A percentile compares a stretch with the other conserved stretches of the same genome.
phyloP scores from a whole-genome alignment of 2,888 invertebrate species.

The Cantharis rustica region DNA sequence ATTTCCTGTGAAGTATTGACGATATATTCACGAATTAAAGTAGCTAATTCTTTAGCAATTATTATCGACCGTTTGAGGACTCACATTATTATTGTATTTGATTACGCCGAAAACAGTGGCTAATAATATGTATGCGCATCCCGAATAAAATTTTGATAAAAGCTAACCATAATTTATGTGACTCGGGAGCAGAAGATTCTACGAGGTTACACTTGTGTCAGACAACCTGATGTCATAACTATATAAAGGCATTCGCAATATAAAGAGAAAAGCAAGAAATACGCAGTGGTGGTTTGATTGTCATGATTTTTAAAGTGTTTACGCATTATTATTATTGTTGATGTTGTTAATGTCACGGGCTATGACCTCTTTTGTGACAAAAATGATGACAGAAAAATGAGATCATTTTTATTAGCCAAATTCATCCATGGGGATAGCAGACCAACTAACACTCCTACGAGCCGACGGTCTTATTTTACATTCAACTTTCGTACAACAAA shows the following conservation, averaged over 20 bases:
- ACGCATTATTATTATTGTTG: constrained; percentile 20
- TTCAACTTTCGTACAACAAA: not conserved
- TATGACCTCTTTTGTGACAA: constrained; percentile 29
- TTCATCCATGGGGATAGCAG: constrained; percentile 8
- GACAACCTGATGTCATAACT: constrained; percentile 27
- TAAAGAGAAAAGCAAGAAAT: constrained; percentile 18
- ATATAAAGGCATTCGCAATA: constrained; percentile 8
- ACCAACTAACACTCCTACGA: constrained; percentile 9
- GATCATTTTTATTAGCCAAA: constrained; percentile 29
- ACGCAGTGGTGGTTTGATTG: constrained; percentile 8
- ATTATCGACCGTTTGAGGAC: not conserved
- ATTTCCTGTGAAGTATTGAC: not conserved
- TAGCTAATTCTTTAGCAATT: not conserved
- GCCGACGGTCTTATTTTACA: not conserved
- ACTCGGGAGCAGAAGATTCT: not conserved
- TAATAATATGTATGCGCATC: not conserved
- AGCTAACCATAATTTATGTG: not conserved
- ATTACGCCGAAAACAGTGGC: not conserved
- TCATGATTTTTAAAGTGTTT: constrained; percentile 25
- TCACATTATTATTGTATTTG: not conserved
- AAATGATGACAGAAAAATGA: constrained; percentile 32
- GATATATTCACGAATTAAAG: not conserved
- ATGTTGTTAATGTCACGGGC: constrained; percentile 27
- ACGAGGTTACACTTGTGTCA: not conserved
- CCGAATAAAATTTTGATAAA: not conserved